These are phyloP conservation scores for Acholoe squamosa DNA, from an alignment of 2,888 invertebrate genomes.

Conservation along the genomic window DNA sequence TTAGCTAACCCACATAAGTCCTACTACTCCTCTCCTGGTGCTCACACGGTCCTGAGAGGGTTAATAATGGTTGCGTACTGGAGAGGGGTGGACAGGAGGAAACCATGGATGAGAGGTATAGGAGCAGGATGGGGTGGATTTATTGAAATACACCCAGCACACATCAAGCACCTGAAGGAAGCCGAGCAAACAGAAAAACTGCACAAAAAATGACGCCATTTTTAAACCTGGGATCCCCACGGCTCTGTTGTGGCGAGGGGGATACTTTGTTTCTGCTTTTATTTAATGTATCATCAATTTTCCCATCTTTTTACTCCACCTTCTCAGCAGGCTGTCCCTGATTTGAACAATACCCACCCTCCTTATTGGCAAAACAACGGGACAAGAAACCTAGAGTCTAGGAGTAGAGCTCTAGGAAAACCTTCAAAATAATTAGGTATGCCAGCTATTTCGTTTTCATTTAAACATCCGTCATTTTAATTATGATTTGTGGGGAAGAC, in stretches of 20 bases:
- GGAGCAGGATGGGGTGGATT: background rate
- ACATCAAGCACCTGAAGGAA: slow-evolving; percentile 12
- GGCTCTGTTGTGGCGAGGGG: slow-evolving; percentile 5
- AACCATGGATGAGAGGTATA: background rate
- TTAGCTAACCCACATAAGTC: no score
- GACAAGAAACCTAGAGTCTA: background rate
- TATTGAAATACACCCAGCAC: slow-evolving; percentile 23
- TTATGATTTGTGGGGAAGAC: no score
- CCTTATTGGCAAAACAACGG: slow-evolving; percentile 14
- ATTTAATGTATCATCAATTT: slow-evolving; percentile 6
- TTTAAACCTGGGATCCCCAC: background rate
- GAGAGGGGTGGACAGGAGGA: background rate
- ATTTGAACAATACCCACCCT: background rate
- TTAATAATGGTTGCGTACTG: no score
- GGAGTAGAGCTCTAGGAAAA: background rate
- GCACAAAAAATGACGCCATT: background rate
- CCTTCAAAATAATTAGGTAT: no score
- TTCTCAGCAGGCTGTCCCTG: background rate
- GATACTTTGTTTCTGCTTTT: background rate
- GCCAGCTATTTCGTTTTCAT: no score
- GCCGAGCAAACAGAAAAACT: background rate
- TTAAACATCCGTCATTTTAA: no score
- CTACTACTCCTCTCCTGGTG: no score
- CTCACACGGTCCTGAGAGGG: no score
- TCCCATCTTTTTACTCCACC: background rate